These are phyloP conservation scores for Cassiopea andromeda DNA, from an alignment of 30 jellyfish, hydroid and myxozoan species.

Conservation along the genomic window DNA sequence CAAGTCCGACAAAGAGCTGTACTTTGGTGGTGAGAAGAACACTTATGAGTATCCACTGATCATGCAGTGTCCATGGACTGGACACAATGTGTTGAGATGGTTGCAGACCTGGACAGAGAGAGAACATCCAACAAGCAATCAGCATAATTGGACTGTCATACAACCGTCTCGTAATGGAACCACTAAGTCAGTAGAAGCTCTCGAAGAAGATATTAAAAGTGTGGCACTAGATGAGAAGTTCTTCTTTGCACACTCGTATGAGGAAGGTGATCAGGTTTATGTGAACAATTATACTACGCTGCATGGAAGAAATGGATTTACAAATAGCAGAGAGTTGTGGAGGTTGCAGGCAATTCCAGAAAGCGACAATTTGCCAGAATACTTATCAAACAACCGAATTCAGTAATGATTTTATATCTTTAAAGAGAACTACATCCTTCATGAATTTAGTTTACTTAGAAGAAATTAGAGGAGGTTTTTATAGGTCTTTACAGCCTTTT, in stretches of 20 bases:
- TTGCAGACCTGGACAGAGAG: conserved; percentile 60
- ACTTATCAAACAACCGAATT: conserved; percentile 3
- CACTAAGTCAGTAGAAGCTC: neutral
- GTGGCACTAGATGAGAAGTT: conserved; percentile 47
- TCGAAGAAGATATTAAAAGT: conserved; percentile 38
- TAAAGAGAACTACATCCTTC: no score
- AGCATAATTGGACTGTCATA: conserved; percentile 29
- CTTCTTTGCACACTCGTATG: conserved; percentile 50
- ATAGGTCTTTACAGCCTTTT: no score
- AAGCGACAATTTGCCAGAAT: conserved; percentile 44
- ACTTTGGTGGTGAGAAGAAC: conserved; percentile 68
- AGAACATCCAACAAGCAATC: conserved; percentile 34
- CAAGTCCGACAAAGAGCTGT: conserved; percentile 11
- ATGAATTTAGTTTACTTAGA: no score
- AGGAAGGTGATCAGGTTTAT: conserved; percentile 60
- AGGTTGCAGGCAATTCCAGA: conserved; percentile 64
- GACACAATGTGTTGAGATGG: conserved; percentile 54
- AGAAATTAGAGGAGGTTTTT: no score
- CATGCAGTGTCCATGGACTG: conserved; percentile 61
- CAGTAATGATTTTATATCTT: neutral
- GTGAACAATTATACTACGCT: conserved; percentile 60
- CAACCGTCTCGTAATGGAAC: conserved; percentile 3
- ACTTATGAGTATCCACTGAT: conserved; percentile 50
- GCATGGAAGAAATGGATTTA: conserved; percentile 58
- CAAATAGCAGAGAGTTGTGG: conserved; percentile 53